A percentile compares a stretch with the other conserved stretches of the same genome.
These are phyloP conservation scores for Sphaerophoria rueppellii DNA, from an alignment of 2,888 invertebrate species.

Conservation along the genomic window DNA sequence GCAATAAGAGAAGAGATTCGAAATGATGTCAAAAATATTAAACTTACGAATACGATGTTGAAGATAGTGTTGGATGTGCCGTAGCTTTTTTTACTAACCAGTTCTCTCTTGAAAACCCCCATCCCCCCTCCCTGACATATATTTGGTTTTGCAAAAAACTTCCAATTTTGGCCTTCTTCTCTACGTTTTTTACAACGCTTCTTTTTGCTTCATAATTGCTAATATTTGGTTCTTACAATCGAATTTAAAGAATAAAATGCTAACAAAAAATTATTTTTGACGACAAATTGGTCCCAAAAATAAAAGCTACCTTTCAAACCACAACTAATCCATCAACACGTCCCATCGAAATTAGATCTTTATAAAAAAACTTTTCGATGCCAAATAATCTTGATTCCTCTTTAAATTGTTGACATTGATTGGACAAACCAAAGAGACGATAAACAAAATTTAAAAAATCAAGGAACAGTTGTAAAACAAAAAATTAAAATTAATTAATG, in stretches of 20 bases:
- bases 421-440: constrained; percentile 2
- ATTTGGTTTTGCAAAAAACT: too few species aligned
- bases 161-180: too few species aligned
- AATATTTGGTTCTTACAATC: background rate
- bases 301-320: background rate
- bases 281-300: background rate
- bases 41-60: too few species aligned
- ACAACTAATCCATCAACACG: constrained; percentile 53
- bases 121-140: too few species aligned
- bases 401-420: constrained; percentile 47
- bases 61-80: background rate
- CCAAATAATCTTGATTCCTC: constrained; percentile 50
- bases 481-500: constrained; percentile 45
- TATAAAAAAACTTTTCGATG: constrained; percentile 36
- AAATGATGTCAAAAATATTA: too few species aligned
- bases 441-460: constrained; percentile 10
- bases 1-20: too few species aligned
- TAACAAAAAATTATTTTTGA: background rate
- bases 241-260: background rate
- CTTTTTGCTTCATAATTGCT: too few species aligned
- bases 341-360: constrained; percentile 31
- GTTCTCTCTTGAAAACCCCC: too few species aligned
- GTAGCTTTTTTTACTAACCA: too few species aligned
- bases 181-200: too few species aligned
- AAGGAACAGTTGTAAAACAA: constrained; percentile 36